Evolutionary conservation across 2,113 vertebrate species (phyloP), one percentile per base, ranked within the genome.

Genomic region (Seriola rivoliana): DNA sequence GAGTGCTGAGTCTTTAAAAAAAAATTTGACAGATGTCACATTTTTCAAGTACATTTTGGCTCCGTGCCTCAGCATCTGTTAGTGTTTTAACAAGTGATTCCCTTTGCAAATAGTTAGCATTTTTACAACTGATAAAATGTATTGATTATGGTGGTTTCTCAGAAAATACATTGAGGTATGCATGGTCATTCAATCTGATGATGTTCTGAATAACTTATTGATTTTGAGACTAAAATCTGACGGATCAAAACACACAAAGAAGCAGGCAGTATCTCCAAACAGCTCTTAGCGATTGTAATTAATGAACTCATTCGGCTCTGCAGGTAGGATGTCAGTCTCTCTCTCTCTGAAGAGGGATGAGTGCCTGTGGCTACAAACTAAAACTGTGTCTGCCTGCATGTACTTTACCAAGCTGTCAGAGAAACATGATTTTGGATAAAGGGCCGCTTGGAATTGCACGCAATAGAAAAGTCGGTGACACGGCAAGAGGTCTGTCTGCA

Each of bases 381-480:
- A 79, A 88, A 69, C 29, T 5, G 44, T 3, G 63, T 75, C 59
- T 67, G 76, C 50, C 63, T 82, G 75, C 71, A 44, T 86, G 77
- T 85, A 60, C 44, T 52, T 84, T 75, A 69, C 66, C 73, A 59
- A 63, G 85, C 79, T 69, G 60, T 11, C 71, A 32, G 81, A 66
- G 68, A 79, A 78, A 88, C 77, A 83, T 80, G 79, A 90, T 91
- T 90, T 87, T 36, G 77, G 66, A 71, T 88, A 88, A 92, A 93
- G 86, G 55, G 66, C 59, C 73, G 85, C 87, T 86, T 86, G 88
- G 78, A 78, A 79, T 50, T 11, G 50, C 72, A 58, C 85, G 89
- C 91, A 90, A 86, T 85, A 29, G 63, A 59, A 91, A 79, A 90
- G 65, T 68, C 80, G 79, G 81, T 72, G 87, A 88, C 55, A 52